Evolutionary conservation across 2,888 invertebrate genomes (phyloP), one percentile per base, ranked within the genome.

Genomic region (Noctua janthe): DNA sequence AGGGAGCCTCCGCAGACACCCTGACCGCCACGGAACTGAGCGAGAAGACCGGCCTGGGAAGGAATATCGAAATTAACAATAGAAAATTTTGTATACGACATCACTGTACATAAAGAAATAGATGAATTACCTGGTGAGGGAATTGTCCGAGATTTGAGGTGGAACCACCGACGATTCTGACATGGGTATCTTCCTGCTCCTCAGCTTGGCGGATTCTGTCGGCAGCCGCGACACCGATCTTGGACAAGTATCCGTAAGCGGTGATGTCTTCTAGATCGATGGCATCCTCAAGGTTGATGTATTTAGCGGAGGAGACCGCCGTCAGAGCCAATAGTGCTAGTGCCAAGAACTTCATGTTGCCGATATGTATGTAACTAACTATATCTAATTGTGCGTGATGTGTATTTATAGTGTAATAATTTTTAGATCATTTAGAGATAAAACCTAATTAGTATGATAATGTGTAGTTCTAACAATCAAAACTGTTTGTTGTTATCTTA

Each of bases 1-100:
- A 95, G 82, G 4, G 94, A 92, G 35, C 91, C 94, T 6, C 95
- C 95, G 67, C 95, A 95, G 1, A 94, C 87, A 51, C 91, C 93
- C 11, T 88, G 87, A n/a, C 80, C 84, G 8, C 76, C 73, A 39
- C 29, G 1, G 15, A 88, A 79, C 0, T 75, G 49, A 10, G 59
- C 66, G 29, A 89, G 64, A 64, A 89, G 89, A 66, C 89, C 89
- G 67, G 87, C 89, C 89, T 89, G 81, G 13, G 17, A 51, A 78
- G n/a, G 59, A 59, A 35, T 64, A 35, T 35, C 8, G 17, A 75
- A 62, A 13, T 7, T 69, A 74, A 23, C 23, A 54, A 20, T 8
- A 20, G 20, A 54, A 54, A 7, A 54, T 54, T 23, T 54, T 54
- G 20, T 54, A 23, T 23, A 6, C 6, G 23, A 54, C 8, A 54